Evolutionary conservation across 2,888 invertebrate species (phyloP), one percentile per base, ranked within the genome.

Genomic region (Hypomecis atomaria): DNA sequence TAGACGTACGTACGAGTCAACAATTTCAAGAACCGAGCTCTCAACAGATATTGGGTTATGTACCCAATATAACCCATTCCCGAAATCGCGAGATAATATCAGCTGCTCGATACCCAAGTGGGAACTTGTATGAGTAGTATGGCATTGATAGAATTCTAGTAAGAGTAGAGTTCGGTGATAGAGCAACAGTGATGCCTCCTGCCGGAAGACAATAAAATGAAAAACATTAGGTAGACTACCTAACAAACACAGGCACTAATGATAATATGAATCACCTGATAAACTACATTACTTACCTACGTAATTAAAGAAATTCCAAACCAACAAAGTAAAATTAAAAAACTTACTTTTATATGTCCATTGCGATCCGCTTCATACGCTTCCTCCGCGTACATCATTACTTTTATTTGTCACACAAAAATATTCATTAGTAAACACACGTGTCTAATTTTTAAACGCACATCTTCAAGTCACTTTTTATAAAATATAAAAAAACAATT

Each of bases 381-480:
- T 59, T 90, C 90, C 69, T 89, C 88, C 10, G 89, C 90, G 59
- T 74, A 75, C 87, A 89, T 88, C 40, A 69, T 77, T 13, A 7
- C 4, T 53, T 44, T 40, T 55, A 34, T 56, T 40, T 0, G 4
- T 9, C 33, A 33, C 47, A 47, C 43, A 43, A 34, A 34, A 38
- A 38, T 23, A 23, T 23, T 23, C 23, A 23, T 23, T 23, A 23
- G 23, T 23, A 23, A 23, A 23, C 23, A 23, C 23, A 23, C 23
- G 23, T 23, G 23, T 23, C 23, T 23, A 23, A 23, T 38, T 10
- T 33, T 47, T 8, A 50, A 8, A 8, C 11, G 37, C 49, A 50
- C 37, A 55, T 37, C 23, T 1, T 23, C 1, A 23, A 23, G 23
- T 23, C 23, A 23, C 23, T 23, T 23, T 23, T 23, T 23, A 23